Conservation (phyloP, 2,797 vertebrate species). For the Sebastes steindachneri region DNA sequence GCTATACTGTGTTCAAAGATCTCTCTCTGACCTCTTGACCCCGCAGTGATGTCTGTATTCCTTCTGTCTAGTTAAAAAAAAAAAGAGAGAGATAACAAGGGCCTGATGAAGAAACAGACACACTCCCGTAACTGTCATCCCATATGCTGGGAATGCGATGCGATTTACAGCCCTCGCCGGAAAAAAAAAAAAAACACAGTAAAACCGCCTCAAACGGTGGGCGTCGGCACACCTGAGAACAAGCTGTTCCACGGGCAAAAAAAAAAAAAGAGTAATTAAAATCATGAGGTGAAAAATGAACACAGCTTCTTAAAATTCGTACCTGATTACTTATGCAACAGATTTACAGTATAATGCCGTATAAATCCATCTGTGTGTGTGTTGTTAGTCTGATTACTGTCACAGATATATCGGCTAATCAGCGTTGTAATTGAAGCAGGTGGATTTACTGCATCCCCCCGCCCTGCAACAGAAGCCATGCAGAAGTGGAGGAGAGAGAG, state of each 20-base stretch:
- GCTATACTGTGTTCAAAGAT: conserved; percentile 16
- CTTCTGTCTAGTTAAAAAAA: conserved; percentile 33
- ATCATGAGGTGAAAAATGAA: conserved; percentile 35
- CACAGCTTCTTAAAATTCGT: conserved; percentile 25
- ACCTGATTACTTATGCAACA: conserved; percentile 35
- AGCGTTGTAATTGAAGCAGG: conserved; percentile 44
- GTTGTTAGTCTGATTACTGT: conserved; percentile 48
- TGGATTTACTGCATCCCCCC: conserved; percentile 41
- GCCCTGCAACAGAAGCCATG: conserved; percentile 4
- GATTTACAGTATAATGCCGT: conserved; percentile 16
- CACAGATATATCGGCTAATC: conserved; percentile 47
- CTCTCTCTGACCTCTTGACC: conserved; percentile 38
- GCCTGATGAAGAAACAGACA: conserved; percentile 50
- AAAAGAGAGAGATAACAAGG: conserved; percentile 21
- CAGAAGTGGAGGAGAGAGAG: conserved; percentile 12
- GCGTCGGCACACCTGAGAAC: conserved; percentile 44
- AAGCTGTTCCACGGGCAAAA: conserved; percentile 32
- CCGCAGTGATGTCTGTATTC: conserved; percentile 33
- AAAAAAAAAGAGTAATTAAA: conserved; percentile 29
- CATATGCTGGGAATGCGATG: conserved; percentile 44
- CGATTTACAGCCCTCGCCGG: conserved; percentile 38
- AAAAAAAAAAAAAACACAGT: background rate
- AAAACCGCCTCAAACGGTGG: conserved; percentile 30
- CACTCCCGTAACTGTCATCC: conserved; percentile 46
- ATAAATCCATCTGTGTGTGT: conserved; percentile 46